Percentiles rank a stretch among this genome's conserved stretches.
Evolutionary conservation across 1,140 invertebrate species (phyloP).

Genomic region (Calephelis virginiensis): DNA sequence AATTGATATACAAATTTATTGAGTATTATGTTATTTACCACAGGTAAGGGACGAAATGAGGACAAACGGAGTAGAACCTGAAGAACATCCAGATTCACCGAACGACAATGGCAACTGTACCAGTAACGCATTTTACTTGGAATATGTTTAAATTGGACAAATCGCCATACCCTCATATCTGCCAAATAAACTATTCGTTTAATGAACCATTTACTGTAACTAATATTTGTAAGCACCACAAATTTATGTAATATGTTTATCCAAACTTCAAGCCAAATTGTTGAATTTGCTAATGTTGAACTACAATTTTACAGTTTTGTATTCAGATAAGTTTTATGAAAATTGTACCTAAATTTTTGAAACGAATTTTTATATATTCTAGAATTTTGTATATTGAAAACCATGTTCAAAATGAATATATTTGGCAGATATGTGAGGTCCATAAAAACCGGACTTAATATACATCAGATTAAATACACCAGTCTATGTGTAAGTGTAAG

Average conservation of each 20-base stretch:
- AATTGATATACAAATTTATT: no score
- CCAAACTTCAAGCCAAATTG: not conserved
- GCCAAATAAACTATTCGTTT: conserved; percentile 6
- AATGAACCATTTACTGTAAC: not conserved
- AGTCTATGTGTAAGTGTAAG: conserved; percentile 18
- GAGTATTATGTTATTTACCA: not conserved
- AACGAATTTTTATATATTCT: no score
- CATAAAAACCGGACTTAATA: conserved; percentile 15
- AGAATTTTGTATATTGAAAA: no score
- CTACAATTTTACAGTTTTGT: not conserved
- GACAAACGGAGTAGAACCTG: conserved; percentile 68
- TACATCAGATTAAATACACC: conserved; percentile 29
- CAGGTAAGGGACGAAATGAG: conserved; percentile 73
- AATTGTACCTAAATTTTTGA: no score
- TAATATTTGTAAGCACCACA: not conserved
- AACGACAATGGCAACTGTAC: conserved; percentile 74
- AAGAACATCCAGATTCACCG: conserved; percentile 71
- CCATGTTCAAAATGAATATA: no score
- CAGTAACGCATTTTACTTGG: conserved; percentile 71
- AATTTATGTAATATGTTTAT: not conserved
- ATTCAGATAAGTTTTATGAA: no score
- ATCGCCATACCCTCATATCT: conserved; percentile 8
- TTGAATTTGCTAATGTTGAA: not conserved
- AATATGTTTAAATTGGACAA: conserved; percentile 45
- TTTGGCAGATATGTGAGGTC: no score